phyloP scores from a whole-genome alignment of 2,113 vertebrate genomes.

The Trichomycterus rosablanca region DNA sequence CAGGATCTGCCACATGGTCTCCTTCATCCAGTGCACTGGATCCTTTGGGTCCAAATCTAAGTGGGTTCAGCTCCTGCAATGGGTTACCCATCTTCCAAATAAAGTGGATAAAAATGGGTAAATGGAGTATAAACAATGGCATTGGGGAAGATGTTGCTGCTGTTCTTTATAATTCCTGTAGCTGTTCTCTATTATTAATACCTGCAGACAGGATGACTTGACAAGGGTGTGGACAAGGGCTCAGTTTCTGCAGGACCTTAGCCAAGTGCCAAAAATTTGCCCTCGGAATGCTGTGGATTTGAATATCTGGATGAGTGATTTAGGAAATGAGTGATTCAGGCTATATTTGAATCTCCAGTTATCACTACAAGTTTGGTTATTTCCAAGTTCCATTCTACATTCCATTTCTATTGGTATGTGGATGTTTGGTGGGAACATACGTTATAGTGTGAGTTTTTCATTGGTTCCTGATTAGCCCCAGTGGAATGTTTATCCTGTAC shows the following conservation, averaged over 20 bases:
- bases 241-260: background rate
- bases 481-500: too few species aligned
- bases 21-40: slow-evolving; percentile 2
- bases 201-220: background rate
- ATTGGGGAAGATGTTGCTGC: background rate
- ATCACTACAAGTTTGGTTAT: background rate
- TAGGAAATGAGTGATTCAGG: background rate
- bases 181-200: background rate
- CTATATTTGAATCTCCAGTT: background rate
- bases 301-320: background rate
- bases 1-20: background rate
- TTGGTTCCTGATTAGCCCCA: too few species aligned
- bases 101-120: background rate
- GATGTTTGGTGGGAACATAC: background rate
- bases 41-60: slow-evolving; percentile 4
- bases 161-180: background rate
- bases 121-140: background rate
- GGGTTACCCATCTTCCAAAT: background rate
- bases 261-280: background rate
- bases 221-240: background rate
- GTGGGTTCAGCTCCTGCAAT: background rate
- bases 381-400: background rate
- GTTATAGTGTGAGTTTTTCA: too few species aligned
- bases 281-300: background rate
- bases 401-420: background rate